Evolutionary conservation across 2,113 vertebrate species (phyloP), one percentile per base, ranked within the genome.

Genomic region (Xenopus borealis): DNA sequence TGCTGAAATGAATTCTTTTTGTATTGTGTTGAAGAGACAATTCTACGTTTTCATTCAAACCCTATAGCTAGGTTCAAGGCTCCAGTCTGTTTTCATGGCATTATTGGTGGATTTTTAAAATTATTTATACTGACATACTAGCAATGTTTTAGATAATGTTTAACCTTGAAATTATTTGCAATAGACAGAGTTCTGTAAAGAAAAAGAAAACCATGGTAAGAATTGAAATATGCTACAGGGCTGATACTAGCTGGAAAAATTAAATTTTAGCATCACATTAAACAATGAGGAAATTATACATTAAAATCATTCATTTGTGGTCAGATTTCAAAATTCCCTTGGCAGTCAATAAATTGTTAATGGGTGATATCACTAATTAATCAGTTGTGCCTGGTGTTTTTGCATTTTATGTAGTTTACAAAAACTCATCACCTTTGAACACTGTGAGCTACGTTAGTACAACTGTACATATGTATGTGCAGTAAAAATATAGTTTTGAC

Each of bases 141-240:
- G 52, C 27, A 57, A 27, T 74, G 10, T 55, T 30, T 73, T 66
- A 44, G 27, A 40, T 65, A 16, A 30, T 45, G 30, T 72, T 65
- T 72, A 63, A 44, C 71, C 61, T 64, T 72, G 71, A 12, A 69
- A 45, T 44, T 57, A 57, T 69, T 58, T 61, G 40, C 17, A 46
- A 30, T 33, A 71, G 45, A 62, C n/a, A 71, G 57, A 71, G 12
- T 62, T 50, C 11, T 12, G 14, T 50, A 10, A 50, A 27, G n/a
- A 27, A 27, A 12, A 40, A 40, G 2, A 40, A 40, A 40, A 40
- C 5, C 33, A 40, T 40, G 2, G 33, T 40, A 40, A 40, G 33
- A 40, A 40, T 6, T 40, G 8, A 40, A 40, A 50, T 16, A 50
- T 50, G 14, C 47, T 50, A 40, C 33, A 40, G 33, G 33, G 33